These are phyloP conservation scores for Gavia stellata DNA, from an alignment of 2,113 vertebrate species.

Conservation along the genomic window DNA sequence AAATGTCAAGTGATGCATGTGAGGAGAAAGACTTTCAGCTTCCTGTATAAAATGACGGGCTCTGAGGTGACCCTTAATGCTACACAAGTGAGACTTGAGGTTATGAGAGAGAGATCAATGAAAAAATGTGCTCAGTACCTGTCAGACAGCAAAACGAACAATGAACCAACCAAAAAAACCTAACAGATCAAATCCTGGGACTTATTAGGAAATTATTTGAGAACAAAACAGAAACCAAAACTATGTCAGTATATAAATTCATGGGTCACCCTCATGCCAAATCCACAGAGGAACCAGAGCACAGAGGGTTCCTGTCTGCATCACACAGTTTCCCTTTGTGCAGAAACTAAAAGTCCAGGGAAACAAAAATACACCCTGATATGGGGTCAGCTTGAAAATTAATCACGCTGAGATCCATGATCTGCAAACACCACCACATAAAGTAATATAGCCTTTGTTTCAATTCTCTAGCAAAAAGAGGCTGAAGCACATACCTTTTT, in stretches of 20 bases:
- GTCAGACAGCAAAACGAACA: not conserved
- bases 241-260: not conserved
- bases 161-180: rapidly evolving
- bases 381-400: not conserved
- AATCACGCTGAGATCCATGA: not conserved
- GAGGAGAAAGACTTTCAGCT: not conserved
- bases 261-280: not conserved
- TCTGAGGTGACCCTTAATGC: not conserved
- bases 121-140: not conserved
- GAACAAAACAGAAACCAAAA: not conserved
- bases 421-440: not conserved
- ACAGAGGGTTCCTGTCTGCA: not conserved
- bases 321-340: not conserved
- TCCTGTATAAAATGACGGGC: not conserved
- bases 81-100: not conserved
- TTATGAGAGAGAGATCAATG: not conserved
- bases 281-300: not conserved
- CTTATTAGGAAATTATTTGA: not conserved
- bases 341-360: not conserved
- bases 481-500: not conserved
- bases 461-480: not conserved
- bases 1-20: not conserved
- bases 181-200: not conserved
- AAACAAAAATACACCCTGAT: not conserved
- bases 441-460: not conserved